phyloP scores from a whole-genome alignment of 2,888 invertebrate species.

The Lepidocyrtoides sp. region DNA sequence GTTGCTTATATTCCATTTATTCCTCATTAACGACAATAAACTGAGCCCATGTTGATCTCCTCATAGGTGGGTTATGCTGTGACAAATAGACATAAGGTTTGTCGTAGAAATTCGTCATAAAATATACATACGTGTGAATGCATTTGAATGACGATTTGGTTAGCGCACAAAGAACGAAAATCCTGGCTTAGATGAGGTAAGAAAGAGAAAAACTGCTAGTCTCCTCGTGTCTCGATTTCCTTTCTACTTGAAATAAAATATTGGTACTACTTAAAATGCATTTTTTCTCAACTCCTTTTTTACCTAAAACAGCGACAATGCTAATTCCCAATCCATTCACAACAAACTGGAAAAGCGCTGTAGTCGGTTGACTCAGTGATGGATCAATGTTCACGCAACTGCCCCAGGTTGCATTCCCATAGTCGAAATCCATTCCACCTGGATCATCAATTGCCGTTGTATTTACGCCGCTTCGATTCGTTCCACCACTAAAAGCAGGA shows the following conservation, averaged over 20 bases:
- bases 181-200: too few species aligned
- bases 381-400: slow-evolving; percentile 51
- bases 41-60: too few species aligned
- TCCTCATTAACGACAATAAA: too few species aligned
- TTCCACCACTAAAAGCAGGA: slow-evolving; percentile 22
- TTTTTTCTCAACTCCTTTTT: slow-evolving; percentile 5
- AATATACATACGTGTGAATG: too few species aligned
- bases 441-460: slow-evolving; percentile 43
- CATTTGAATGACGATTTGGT: too few species aligned
- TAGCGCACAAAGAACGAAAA: too few species aligned
- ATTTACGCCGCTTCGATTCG: not conserved
- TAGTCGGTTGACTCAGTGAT: slow-evolving; percentile 38
- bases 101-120: too few species aligned
- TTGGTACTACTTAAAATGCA: too few species aligned
- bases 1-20: too few species aligned
- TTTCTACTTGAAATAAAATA: not conserved
- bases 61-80: too few species aligned
- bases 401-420: slow-evolving; percentile 34
- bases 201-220: too few species aligned
- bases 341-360: slow-evolving; percentile 92
- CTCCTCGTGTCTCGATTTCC: not conserved
- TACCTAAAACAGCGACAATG: slow-evolving; percentile 88
- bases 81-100: too few species aligned
- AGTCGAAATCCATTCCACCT: slow-evolving; percentile 63
- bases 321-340: slow-evolving; percentile 94